Base-by-base conservation (phyloP, 2,888 invertebrate genomes). In the Spatulosminthurus flaviceps region DNA sequence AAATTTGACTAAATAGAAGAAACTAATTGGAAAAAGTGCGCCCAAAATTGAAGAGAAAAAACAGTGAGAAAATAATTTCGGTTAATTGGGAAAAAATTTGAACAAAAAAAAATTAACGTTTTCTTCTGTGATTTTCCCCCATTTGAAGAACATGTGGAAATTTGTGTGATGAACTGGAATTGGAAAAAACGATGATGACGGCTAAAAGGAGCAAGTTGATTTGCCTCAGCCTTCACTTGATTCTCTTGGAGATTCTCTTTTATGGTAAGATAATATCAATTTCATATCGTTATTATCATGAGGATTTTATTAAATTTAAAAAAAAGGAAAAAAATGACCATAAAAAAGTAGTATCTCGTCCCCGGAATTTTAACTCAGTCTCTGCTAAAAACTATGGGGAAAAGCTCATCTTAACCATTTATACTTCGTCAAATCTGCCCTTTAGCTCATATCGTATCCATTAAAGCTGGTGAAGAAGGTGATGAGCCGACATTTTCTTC, bases 221-320 rank as follows among this genome's bases (percentile, higher is more conserved):
- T 77, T 83, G 80, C 82, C 82, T 84, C 81, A 82, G 81, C 75
- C 79, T 84, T 41, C 83, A 83, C 70, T 82, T 83, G 72, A 82
- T 84, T 66, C 81, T 83, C 60, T 80, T 84, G 80, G 82, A 83
- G 76, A 83, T 84, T 75, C 82, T 84, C 78, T 79, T 84, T 77
- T 84, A 84, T 82, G 84, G 84, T 84, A 83, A 84, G 84, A 64
- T 13, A 9, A 34, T n/a, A 34, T 61, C n/a, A 2, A 2, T 73
- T 42, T 29, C n/a, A 61, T n/a, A 51, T 51, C n/a, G 16, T 51
- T 51, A 51, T 19, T 13, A 51, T 51, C 7, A 13, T 51, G n/a
- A 51, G n/a, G 51, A 51, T 51, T 51, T 51, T n/a, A 13, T 19
- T 51, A 51, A 13, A 19, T 51, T 51, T n/a, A 13, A 51, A 13